Conservation (phyloP, 2,113 vertebrate genomes). For the Okapia johnstoni region DNA sequence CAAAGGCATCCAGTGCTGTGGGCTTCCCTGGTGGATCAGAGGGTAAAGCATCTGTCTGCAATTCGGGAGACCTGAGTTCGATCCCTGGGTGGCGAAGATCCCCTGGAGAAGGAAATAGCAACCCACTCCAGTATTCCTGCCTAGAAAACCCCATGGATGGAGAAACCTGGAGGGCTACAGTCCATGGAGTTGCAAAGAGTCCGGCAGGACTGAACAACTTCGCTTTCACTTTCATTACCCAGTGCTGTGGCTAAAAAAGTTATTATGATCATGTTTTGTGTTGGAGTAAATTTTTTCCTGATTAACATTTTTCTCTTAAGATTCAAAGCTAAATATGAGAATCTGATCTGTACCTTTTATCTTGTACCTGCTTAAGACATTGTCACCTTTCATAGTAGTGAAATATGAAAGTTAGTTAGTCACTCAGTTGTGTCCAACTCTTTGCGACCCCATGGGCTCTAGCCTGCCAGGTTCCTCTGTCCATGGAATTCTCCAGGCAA, state of each 20-base stretch:
- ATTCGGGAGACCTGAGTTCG: too few species aligned
- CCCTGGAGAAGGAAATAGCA: too few species aligned
- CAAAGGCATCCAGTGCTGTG: too few species aligned
- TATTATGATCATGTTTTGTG: not conserved
- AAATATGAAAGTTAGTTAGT: not conserved
- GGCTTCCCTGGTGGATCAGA: too few species aligned
- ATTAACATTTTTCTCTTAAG: not conserved
- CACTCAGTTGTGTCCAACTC: not conserved
- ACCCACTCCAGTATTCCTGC: too few species aligned
- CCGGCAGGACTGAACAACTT: too few species aligned
- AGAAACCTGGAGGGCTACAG: too few species aligned
- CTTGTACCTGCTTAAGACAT: not conserved
- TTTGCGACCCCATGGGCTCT: fast-evolving
- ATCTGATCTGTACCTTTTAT: not conserved
- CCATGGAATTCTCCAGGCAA: not conserved
- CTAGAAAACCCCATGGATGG: too few species aligned
- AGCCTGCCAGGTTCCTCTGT: not conserved
- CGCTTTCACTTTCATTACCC: not conserved
- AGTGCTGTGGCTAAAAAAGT: not conserved
- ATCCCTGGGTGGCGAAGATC: too few species aligned
- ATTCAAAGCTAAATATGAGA: not conserved
- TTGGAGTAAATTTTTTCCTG: not conserved
- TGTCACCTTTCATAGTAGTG: not conserved
- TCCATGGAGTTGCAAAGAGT: too few species aligned
- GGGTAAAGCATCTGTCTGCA: too few species aligned